Percentiles rank a stretch among this genome's conserved stretches.
Conservation (phyloP, 2,797 vertebrate genomes). For the Synaphobranchus kaupii region DNA sequence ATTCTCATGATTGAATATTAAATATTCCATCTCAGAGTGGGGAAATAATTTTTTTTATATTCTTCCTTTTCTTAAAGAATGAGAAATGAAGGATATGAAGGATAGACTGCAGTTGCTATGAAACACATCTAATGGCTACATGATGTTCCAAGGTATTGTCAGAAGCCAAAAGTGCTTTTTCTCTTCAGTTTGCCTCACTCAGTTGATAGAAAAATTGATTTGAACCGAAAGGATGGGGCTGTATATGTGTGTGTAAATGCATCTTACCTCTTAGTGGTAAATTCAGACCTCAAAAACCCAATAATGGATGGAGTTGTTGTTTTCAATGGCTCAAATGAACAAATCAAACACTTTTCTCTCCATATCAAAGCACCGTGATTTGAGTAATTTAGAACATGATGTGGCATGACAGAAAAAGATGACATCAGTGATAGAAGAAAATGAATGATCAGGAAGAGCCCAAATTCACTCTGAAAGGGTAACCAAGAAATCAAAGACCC, state of each 20-base stretch:
- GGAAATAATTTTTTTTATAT: neutral
- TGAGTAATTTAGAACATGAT: neutral
- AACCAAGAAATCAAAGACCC: neutral
- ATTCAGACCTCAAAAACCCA: neutral
- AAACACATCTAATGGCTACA: neutral
- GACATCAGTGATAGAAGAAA: neutral
- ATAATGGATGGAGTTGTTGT: too few species aligned
- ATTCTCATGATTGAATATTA: neutral
- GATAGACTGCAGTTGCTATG: neutral
- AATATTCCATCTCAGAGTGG: neutral
- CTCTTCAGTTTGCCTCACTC: neutral
- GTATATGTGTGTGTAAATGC: neutral
- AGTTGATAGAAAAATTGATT: neutral
- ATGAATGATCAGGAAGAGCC: neutral
- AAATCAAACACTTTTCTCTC: neutral
- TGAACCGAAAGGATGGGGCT: neutral
- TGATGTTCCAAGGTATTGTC: neutral
- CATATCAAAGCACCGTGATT: neutral
- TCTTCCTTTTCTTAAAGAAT: neutral
- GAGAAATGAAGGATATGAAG: neutral
- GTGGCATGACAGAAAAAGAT: neutral
- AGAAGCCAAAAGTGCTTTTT: neutral
- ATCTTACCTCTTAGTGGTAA: neutral
- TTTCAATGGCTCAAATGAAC: neutral
- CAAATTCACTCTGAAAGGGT: neutral